Conservation (phyloP, 2,113 vertebrate species). For the Gallinago jamesoni region DNA sequence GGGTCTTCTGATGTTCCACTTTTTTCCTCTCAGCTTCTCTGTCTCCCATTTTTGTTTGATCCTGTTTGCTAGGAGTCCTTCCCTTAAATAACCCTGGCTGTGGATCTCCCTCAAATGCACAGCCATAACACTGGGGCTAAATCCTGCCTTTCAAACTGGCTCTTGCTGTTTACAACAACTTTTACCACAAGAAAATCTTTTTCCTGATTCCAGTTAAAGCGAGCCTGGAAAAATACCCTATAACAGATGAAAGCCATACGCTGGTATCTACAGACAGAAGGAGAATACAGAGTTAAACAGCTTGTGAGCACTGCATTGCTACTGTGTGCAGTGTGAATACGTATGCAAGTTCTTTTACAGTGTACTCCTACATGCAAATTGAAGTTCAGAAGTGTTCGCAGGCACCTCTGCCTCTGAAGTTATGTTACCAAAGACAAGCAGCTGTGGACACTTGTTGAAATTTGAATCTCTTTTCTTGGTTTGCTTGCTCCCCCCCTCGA, state of each 20-base stretch:
- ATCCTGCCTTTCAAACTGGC: neutral
- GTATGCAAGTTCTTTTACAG: neutral
- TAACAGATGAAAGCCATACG: neutral
- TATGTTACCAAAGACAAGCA: neutral
- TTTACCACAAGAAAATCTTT: neutral
- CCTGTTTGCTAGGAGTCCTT: neutral
- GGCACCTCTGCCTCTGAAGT: neutral
- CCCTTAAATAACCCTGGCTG: neutral
- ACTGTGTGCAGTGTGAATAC: neutral
- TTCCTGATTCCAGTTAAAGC: neutral
- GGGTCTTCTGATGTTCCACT: neutral
- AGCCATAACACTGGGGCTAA: neutral
- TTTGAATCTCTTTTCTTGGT: slow-evolving; percentile 12
- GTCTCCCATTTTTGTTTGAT: neutral
- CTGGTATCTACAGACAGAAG: neutral
- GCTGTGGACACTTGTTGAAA: neutral
- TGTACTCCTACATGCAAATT: neutral
- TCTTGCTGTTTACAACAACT: neutral
- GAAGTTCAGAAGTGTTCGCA: neutral
- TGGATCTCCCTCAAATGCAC: neutral
- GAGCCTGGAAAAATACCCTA: neutral
- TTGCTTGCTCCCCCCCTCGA: slow-evolving; percentile 58
- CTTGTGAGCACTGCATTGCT: neutral
- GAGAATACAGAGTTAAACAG: neutral
- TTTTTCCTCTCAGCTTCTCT: neutral